phyloP scores from a whole-genome alignment of 2,113 vertebrate genomes.

The Chaetura pelagica region DNA sequence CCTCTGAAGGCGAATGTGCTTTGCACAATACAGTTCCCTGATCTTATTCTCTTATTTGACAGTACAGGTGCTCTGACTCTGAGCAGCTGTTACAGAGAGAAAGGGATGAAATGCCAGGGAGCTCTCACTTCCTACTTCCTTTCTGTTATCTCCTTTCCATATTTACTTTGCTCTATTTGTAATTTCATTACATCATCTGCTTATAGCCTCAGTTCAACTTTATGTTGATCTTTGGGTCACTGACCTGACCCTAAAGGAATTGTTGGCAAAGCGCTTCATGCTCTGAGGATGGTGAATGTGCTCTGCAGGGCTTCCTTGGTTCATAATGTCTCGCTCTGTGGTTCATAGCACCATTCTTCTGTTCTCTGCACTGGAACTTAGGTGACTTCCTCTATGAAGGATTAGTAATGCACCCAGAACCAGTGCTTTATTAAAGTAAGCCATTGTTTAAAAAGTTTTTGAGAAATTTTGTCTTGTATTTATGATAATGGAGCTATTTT shows the following conservation, averaged over 20 bases:
- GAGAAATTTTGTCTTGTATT: background rate
- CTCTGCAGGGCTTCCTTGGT: background rate
- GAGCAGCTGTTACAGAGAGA: background rate
- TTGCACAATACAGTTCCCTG: background rate
- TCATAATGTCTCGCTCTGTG: background rate
- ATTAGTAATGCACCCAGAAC: background rate
- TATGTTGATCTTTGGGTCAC: background rate
- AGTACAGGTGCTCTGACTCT: background rate
- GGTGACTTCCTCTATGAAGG: background rate
- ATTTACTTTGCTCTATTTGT: background rate
- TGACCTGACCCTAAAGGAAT: background rate
- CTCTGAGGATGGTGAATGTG: background rate
- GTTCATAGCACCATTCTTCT: background rate
- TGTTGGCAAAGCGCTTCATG: background rate
- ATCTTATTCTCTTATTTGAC: background rate
- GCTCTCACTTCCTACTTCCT: background rate
- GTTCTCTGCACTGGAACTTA: background rate
- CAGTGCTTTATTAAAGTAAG: background rate
- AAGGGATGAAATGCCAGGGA: background rate
- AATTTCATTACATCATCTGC: background rate
- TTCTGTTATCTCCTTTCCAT: background rate
- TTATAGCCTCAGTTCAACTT: background rate
- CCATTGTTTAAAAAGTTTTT: background rate
- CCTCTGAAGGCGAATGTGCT: background rate
- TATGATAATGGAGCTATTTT: background rate